phyloP scores from a whole-genome alignment of 2,113 vertebrate species.

The Megaceryle maxima region DNA sequence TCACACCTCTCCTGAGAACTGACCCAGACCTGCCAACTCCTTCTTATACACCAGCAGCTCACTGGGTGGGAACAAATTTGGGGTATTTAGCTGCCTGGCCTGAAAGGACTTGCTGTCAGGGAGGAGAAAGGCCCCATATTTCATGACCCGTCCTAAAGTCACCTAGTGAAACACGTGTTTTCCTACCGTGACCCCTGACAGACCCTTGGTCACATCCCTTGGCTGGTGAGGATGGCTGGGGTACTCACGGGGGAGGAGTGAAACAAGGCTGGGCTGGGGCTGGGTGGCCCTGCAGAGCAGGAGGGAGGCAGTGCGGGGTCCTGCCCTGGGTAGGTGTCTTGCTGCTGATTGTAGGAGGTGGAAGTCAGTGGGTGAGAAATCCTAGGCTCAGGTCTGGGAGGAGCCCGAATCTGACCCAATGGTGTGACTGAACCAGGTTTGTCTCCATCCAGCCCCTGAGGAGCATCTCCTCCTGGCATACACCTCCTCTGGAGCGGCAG shows the following conservation, averaged over 20 bases:
- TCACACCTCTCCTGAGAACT: not conserved
- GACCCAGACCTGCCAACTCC: not conserved
- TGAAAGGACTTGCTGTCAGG: not conserved
- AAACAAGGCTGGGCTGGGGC: not conserved
- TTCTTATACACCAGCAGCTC: not conserved
- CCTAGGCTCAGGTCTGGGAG: not conserved
- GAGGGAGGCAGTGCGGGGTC: not conserved
- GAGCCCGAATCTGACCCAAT: not conserved
- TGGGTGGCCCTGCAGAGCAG: accelerated
- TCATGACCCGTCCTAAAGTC: not conserved
- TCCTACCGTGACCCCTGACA: not conserved
- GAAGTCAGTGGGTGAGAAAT: not conserved
- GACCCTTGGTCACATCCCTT: not conserved
- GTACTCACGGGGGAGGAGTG: not conserved
- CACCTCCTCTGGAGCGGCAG: accelerated
- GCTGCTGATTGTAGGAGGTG: not conserved
- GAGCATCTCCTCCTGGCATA: accelerated
- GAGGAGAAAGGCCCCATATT: not conserved
- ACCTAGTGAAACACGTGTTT: not conserved
- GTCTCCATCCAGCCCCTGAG: not conserved
- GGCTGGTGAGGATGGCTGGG: accelerated
- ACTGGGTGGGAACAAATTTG: not conserved
- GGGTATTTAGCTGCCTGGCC: not conserved
- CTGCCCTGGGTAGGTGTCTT: accelerated
- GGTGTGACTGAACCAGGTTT: not conserved